Conservation (phyloP, 2,113 vertebrate genomes). For the Strix aluco region DNA sequence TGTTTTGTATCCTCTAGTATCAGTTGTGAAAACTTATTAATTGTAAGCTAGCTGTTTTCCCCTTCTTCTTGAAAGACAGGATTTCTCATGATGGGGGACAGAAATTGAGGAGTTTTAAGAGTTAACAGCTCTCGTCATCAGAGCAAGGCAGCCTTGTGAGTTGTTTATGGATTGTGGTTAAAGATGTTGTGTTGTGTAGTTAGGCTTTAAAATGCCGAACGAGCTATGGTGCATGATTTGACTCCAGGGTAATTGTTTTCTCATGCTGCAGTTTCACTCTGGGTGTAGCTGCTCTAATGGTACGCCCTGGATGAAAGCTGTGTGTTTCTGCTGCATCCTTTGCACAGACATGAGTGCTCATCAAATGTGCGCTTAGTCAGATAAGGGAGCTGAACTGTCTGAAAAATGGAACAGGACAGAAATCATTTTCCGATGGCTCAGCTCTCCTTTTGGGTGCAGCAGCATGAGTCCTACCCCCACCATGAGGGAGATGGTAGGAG, state of each 20-base stretch:
- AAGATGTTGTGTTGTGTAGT: not conserved
- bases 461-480: not conserved
- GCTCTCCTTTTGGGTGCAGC: not conserved
- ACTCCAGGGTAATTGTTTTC: not conserved
- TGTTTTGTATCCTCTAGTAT: not conserved
- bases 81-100: not conserved
- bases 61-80: not conserved
- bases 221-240: not conserved
- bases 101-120: not conserved
- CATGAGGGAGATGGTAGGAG: fast-evolving
- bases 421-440: not conserved
- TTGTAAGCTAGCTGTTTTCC: not conserved
- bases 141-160: not conserved
- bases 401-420: not conserved
- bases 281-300: not conserved
- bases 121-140: not conserved
- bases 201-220: not conserved
- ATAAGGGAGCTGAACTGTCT: not conserved
- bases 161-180: not conserved
- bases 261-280: not conserved
- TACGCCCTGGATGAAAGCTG: not conserved
- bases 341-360: not conserved
- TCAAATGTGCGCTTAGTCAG: not conserved
- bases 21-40: not conserved
- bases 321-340: not conserved